Evolutionary conservation across 2,113 vertebrate genomes (phyloP).

Genomic region (Colaptes auratus): DNA sequence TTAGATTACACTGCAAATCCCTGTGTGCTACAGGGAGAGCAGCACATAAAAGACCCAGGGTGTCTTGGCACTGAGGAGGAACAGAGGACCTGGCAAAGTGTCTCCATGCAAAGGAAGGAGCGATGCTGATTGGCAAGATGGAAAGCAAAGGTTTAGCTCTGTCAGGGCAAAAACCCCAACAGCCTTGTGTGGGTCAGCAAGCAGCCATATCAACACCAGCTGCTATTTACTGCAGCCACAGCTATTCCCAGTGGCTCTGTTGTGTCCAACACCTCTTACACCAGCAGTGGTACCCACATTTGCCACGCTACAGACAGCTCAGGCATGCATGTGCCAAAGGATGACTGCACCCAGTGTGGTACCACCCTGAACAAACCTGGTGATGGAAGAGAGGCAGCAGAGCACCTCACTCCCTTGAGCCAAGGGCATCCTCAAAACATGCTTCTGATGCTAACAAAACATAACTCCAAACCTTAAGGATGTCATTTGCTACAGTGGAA

Average conservation of each 20-base stretch:
- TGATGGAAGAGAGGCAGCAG: not conserved
- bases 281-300: not conserved
- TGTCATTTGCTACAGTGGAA: not conserved
- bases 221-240: not conserved
- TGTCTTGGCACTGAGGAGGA: not conserved
- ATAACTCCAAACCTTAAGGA: not conserved
- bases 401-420: not conserved
- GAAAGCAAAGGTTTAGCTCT: not conserved
- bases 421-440: not conserved
- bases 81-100: not conserved
- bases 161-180: not conserved
- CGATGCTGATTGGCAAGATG: fast-evolving
- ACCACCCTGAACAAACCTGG: fast-evolving
- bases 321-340: fast-evolving
- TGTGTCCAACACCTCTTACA: not conserved
- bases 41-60: not conserved
- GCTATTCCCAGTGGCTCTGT: fast-evolving
- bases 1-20: not conserved
- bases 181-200: fast-evolving
- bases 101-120: not conserved
- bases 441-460: not conserved
- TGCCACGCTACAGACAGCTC: not conserved
- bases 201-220: not conserved
- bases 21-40: not conserved
- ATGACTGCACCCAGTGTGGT: fast-evolving